Percentiles rank a stretch among this genome's conserved stretches.
These are phyloP conservation scores for Leptarthrus brevirostris DNA, from an alignment of 2,888 invertebrate species.

Conservation along the genomic window DNA sequence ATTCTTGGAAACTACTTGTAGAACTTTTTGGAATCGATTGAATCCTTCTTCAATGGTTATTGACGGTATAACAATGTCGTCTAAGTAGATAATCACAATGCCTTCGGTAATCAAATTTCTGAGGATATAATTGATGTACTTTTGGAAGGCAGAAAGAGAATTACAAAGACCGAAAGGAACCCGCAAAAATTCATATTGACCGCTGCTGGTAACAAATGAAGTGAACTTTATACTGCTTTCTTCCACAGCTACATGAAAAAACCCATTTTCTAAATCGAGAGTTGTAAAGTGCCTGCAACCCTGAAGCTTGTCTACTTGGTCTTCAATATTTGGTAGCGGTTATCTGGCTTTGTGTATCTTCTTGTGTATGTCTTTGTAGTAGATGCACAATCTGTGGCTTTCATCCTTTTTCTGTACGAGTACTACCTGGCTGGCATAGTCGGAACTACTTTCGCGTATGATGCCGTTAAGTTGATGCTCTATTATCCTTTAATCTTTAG, in stretches of 20 bases:
- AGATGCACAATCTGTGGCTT: neutral
- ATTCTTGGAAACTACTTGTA: conserved; percentile 46
- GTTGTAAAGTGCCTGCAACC: conserved; percentile 57
- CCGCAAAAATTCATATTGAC: conserved; percentile 56
- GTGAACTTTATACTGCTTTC: conserved; percentile 55
- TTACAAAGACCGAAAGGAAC: conserved; percentile 62
- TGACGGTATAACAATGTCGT: conserved; percentile 56
- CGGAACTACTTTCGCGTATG: neutral
- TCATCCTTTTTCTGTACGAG: conserved; percentile 5
- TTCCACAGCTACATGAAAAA: conserved; percentile 59
- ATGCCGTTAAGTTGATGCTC: conserved; percentile 25
- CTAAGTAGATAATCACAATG: conserved; percentile 56
- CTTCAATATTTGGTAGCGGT: conserved; percentile 57
- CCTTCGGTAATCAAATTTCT: conserved; percentile 40
- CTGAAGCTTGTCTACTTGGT: conserved; percentile 57
- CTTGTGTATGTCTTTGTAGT: conserved; percentile 50
- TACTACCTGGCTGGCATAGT: conserved; percentile 33
- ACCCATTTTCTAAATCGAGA: conserved; percentile 58
- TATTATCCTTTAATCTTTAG: conserved; percentile 8
- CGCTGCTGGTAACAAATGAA: conserved; percentile 57
- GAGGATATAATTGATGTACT: conserved; percentile 54
- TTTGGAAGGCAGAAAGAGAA: conserved; percentile 56
- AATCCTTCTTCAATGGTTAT: conserved; percentile 47
- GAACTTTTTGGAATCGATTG: conserved; percentile 40
- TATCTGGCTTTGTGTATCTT: conserved; percentile 55